Evolutionary conservation across 2,888 invertebrate species (phyloP).

Genomic region (Phaedon cochleariae): DNA sequence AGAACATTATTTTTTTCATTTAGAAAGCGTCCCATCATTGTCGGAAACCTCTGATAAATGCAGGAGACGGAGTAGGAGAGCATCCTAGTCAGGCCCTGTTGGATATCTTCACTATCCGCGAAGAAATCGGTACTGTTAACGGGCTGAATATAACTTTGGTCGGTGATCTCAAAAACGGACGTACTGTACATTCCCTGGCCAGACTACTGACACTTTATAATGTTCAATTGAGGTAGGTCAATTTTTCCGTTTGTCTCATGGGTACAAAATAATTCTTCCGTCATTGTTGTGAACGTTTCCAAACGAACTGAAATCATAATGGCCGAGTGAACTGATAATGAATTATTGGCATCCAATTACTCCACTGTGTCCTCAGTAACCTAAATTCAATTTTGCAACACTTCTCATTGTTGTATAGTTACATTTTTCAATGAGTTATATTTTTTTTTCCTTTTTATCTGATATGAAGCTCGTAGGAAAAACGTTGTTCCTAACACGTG

Average conservation of each 20-base stretch:
- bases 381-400: no score
- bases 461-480: no score
- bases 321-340: no score
- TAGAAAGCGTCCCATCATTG: slow-evolving; percentile 84
- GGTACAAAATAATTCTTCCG: neutral
- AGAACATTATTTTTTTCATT: slow-evolving; percentile 31
- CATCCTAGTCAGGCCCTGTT: slow-evolving; percentile 98
- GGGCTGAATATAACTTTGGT: slow-evolving; percentile 97
- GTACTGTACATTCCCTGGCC: slow-evolving; percentile 97
- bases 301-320: no score
- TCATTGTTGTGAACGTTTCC: no score
- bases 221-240: slow-evolving; percentile 82
- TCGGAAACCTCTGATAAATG: slow-evolving; percentile 94
- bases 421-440: no score
- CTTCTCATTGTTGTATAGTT: no score
- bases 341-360: no score
- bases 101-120: slow-evolving; percentile 97
- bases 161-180: slow-evolving; percentile 96
- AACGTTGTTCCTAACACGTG: no score
- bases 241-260: neutral
- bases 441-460: no score
- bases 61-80: slow-evolving; percentile 96
- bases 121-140: slow-evolving; percentile 99
- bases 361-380: no score
- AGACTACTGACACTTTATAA: slow-evolving; percentile 92